Percentiles rank a stretch among this genome's conserved stretches.
Conservation (phyloP, 2,888 invertebrate genomes). For the Andrena minutula region DNA sequence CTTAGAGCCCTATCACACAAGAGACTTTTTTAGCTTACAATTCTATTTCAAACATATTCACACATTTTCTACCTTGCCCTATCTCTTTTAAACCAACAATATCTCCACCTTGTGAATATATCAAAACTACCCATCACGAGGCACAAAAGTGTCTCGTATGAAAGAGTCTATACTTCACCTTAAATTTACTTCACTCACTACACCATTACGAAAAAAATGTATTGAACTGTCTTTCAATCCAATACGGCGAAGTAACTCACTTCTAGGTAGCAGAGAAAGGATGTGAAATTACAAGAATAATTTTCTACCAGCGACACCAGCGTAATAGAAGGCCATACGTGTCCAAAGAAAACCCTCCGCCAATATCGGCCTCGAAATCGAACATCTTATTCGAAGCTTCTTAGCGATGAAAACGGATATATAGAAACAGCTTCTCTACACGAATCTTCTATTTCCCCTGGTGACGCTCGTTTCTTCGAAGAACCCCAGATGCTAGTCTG, state of each 20-base stretch:
- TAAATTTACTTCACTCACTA: background rate
- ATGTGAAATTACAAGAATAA: conserved; percentile 33
- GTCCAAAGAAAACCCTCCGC: conserved; percentile 23
- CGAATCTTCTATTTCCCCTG: conserved; percentile 42
- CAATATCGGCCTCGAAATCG: conserved; percentile 52
- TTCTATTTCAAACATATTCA: too few relatives aligned
- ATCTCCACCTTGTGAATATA: background rate
- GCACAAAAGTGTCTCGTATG: too few relatives aligned
- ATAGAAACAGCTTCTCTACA: conserved; percentile 48
- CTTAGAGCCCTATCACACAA: too few relatives aligned
- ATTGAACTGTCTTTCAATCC: background rate
- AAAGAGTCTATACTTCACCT: too few relatives aligned
- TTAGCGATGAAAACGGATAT: conserved; percentile 56
- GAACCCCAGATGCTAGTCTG: conserved; percentile 6
- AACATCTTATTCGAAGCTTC: conserved; percentile 54
- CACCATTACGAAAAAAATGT: background rate
- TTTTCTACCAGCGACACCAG: conserved; percentile 25
- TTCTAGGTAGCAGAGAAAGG: background rate
- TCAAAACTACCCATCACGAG: background rate
- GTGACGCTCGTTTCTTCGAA: conserved; percentile 32
- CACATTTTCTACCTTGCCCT: too few relatives aligned
- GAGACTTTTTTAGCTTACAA: too few relatives aligned
- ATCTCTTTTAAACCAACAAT: too few relatives aligned
- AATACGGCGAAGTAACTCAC: conserved; percentile 1
- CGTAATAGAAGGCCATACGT: conserved; percentile 34